phyloP scores from a whole-genome alignment of 2,888 invertebrate genomes.

The Eupithecia pulchellata region DNA sequence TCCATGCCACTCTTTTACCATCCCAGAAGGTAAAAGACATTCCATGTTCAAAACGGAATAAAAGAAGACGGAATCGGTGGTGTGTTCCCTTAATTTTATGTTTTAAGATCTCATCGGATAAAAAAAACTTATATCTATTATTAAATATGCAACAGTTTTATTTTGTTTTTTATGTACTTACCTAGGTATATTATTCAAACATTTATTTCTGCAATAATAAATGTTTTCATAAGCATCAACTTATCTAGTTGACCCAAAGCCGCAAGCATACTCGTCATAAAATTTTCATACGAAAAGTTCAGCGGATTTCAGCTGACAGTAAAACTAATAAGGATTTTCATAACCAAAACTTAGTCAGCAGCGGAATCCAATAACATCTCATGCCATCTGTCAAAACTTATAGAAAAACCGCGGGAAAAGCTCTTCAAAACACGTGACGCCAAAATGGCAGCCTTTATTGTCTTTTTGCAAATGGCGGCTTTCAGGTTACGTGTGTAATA shows the following conservation, averaged over 20 bases:
- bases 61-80: not conserved
- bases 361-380: constrained; percentile 53
- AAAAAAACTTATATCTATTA: no score
- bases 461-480: constrained; percentile 32
- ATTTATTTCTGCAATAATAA: no score
- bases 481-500: constrained; percentile 8
- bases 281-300: constrained; percentile 3
- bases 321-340: constrained; percentile 14
- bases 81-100: not conserved
- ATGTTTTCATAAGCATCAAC: no score
- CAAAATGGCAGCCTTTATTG: constrained; percentile 46
- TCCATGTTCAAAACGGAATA: constrained; percentile 8
- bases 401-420: constrained; percentile 48
- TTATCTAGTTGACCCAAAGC: no score
- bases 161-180: no score
- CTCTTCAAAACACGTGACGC: constrained; percentile 48
- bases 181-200: no score
- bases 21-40: constrained; percentile 12
- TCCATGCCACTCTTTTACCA: constrained; percentile 8
- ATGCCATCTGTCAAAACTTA: constrained; percentile 45
- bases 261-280: not conserved
- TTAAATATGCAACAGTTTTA: no score
- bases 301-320: constrained; percentile 2
- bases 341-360: constrained; percentile 51
- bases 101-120: no score